These are phyloP conservation scores for Drosophila algonquin DNA, from an alignment of 2,888 invertebrate species.

Conservation along the genomic window DNA sequence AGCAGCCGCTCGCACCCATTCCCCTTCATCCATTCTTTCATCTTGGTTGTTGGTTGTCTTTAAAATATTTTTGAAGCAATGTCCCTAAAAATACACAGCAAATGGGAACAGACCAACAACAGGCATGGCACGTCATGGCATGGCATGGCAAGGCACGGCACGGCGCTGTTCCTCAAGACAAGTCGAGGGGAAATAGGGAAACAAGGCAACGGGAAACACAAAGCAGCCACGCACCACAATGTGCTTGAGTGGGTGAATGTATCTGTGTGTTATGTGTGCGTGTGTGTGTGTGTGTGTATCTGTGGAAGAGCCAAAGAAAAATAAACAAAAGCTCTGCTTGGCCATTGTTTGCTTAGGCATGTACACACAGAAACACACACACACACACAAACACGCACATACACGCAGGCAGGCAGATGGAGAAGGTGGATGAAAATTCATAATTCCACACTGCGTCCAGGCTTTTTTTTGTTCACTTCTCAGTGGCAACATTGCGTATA, in stretches of 20 bases:
- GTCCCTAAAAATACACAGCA: constrained; percentile 40
- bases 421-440: constrained; percentile 60
- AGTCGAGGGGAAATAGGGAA: not conserved
- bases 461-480: constrained; percentile 37
- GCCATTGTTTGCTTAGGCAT: constrained; percentile 67
- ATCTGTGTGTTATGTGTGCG: constrained; percentile 16
- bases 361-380: constrained; percentile 17
- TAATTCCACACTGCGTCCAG: constrained; percentile 59
- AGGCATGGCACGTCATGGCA: not conserved
- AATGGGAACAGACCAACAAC: not conserved
- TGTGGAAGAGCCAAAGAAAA: constrained; percentile 50
- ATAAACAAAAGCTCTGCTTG: constrained; percentile 71
- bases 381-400: not conserved
- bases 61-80: constrained; percentile 39
- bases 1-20: not conserved
- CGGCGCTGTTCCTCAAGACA: not conserved
- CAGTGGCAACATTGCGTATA: not conserved
- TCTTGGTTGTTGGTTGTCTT: constrained; percentile 23
- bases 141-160: not conserved
- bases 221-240: constrained; percentile 4
- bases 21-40: constrained; percentile 12
- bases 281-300: constrained; percentile 4
- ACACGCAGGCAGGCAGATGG: not conserved
- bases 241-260: not conserved
- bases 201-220: constrained; percentile 17